These are phyloP conservation scores for Drosophila nr. fundita DNA, from an alignment of 2,888 invertebrate genomes.

Conservation along the genomic window DNA sequence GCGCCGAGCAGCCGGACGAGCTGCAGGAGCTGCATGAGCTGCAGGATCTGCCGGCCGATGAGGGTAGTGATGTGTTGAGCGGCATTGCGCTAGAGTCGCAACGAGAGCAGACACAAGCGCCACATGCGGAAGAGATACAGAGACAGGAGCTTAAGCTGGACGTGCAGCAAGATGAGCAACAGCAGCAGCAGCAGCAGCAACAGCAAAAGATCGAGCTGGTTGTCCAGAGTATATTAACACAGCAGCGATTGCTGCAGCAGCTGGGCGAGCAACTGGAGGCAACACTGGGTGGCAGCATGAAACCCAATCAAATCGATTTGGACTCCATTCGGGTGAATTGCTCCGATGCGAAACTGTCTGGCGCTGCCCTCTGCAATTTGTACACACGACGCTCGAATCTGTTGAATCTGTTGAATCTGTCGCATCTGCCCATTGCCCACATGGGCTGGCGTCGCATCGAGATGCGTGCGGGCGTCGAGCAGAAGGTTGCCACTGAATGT, in stretches of 20 bases:
- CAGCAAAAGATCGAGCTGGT: conserved; percentile 62
- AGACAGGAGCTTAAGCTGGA: not conserved
- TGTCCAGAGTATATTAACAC: conserved; percentile 75
- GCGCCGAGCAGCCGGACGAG: not conserved
- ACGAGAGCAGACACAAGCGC: not conserved
- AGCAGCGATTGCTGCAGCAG: conserved; percentile 73
- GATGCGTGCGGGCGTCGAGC: not conserved
- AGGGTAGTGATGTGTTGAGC: not conserved
- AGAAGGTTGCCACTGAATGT: not conserved
- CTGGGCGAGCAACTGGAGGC: conserved; percentile 78
- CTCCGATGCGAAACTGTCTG: not conserved
- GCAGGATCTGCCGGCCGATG: not conserved
- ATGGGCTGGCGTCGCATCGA: conserved; percentile 18
- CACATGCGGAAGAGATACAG: not conserved
- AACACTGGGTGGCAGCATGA: conserved; percentile 42
- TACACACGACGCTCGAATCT: conserved; percentile 55
- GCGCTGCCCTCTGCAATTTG: conserved; percentile 27
- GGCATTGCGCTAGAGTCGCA: not conserved
- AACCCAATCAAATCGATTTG: not conserved
- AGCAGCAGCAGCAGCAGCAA: not conserved
- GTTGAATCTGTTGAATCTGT: not conserved
- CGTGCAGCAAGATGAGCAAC: not conserved
- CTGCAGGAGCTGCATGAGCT: conserved; percentile 16
- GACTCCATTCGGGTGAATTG: not conserved
- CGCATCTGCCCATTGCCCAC: conserved; percentile 23